Percentiles rank a stretch among this genome's conserved stretches.
phyloP scores from a whole-genome alignment of 2,113 vertebrate species.

The Petromus typicus region DNA sequence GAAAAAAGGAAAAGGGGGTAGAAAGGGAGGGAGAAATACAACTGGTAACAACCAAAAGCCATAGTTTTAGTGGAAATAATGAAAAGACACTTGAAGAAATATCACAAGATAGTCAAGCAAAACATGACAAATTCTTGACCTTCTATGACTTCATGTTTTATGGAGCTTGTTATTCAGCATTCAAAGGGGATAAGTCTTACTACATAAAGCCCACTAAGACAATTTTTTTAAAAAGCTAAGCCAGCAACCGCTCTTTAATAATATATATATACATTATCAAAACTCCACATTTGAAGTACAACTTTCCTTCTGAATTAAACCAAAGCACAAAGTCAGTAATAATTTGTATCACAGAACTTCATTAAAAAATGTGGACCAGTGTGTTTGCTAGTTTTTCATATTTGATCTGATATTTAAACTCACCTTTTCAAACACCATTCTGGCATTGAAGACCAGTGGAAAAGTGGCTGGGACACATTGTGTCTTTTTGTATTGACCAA shows the following conservation, averaged over 20 bases:
- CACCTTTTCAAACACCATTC: constrained; percentile 96
- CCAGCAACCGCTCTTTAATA: constrained; percentile 24
- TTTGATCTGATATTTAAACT: constrained; percentile 68
- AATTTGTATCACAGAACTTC: constrained; percentile 2
- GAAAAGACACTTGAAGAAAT: neutral
- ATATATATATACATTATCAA: constrained; percentile 55
- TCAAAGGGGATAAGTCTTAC: neutral
- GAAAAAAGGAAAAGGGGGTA: accelerated
- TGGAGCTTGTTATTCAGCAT: constrained; percentile 29
- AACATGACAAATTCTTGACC: neutral
- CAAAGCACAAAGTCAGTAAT: constrained; percentile 16
- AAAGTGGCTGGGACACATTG: constrained; percentile 90
- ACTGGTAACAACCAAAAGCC: neutral
- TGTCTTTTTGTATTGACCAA: constrained; percentile 94
- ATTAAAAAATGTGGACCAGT: constrained; percentile 23
- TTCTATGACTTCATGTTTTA: neutral
- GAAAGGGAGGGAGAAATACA: neutral
- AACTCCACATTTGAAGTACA: constrained; percentile 22
- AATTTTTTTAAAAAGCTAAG: constrained; percentile 43
- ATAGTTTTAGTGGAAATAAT: neutral
- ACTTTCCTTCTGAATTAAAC: constrained; percentile 51
- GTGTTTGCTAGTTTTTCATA: neutral
- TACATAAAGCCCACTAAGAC: constrained; percentile 7
- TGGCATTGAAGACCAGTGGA: constrained; percentile 92
- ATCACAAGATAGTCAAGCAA: constrained; percentile 32